Base-by-base conservation (phyloP, 1,140 invertebrate genomes). In the Atopsyche davidsoni region DNA sequence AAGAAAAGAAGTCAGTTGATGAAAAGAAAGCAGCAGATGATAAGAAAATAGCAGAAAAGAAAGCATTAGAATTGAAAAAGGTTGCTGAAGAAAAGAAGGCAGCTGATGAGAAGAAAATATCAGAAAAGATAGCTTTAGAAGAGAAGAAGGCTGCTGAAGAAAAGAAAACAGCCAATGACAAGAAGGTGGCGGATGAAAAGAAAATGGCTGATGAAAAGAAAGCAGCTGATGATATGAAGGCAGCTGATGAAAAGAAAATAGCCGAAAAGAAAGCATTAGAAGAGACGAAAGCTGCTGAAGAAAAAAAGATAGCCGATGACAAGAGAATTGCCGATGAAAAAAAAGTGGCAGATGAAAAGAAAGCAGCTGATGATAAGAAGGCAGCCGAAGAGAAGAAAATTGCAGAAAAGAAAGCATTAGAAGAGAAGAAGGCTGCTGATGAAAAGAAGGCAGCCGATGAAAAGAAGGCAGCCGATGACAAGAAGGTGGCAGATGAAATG, bases 381-480 rank as follows among this genome's bases (percentile, higher is more conserved):
- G 16, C 24, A 1, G 40, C 53, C 18, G n/a, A 35, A 28, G 24
- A 41, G 31, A n/a, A 25, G 19, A 13, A 6, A 6, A 11, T 23
- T 2, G 42, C 23, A 40, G 23, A 38, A 22, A 42, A n/a, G 3
- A 46, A 17, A 36, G 11, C 16, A 4, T 38, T 21, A 34, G 24
- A 54, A 52, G 64, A 71, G 53, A 57, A 61, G 32, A 62, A 65
- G 24, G 55, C 60, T 11, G 60, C 62, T 1, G 56, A 64, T n/a
- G 57, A 63, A 10, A 55, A 13, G n/a, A 21, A 21, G 32, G 18
- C 45, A 44, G 45, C 51, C 31, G 31, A 53, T 40, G 46, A 55
- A 47, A 51, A 44, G 10, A 42, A 41, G 49, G 25, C n/a, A 35
- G 43, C 43, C 42, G 7, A 18, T 43, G 46, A 52, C 45, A 31